Evolutionary conservation across 2,113 vertebrate genomes (phyloP), one percentile per base, ranked within the genome.

Genomic region (Cynopterus brachyotis): DNA sequence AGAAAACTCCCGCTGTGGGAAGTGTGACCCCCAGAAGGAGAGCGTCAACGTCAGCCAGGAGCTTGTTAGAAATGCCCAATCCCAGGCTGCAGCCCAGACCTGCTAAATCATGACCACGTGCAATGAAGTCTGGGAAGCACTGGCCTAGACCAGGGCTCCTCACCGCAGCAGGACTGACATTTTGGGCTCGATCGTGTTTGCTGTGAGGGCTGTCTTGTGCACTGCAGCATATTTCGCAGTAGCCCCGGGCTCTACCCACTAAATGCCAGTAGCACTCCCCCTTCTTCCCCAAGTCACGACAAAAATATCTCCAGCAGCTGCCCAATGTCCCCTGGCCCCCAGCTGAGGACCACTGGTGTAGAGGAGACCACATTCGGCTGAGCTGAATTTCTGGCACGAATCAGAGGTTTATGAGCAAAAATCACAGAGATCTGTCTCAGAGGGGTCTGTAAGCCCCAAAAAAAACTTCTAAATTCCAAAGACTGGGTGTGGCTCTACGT

Each of bases 161-260:
- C 69, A 11, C 17, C 66, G 19, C 53, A 1, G 64, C 10, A 0
- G 26, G 3, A 3, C 13, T 12, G 55, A 55, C 45, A 0, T 2
- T 9, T 2, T 9, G 42, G 8, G 11, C 55, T n/a, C 15, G 60
- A 24, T 1, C 6, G 16, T 5, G 40, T 64, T 40, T 12, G 47
- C 45, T 6, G 15, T 5, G 64, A 26, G 35, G 60, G 0, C 5
- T 12, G n/a, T 42, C n/a, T 70, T 67, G 6, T 12, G 19, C 59
- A 0, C 4, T 1, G 6, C 2, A 6, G 53, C n/a, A 8, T 1
- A 2, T 6, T 73, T 2, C 37, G 47, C 66, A 37, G 42, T 47
- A 62, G 5, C 20, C 85, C 75, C 37, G 47, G 66, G 9, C 57
- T 35, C 64, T 30, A 28, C 28, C 32, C 72, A 16, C n/a, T 13